phyloP scores from a whole-genome alignment of 2,113 vertebrate species.

The Clupea harengus region DNA sequence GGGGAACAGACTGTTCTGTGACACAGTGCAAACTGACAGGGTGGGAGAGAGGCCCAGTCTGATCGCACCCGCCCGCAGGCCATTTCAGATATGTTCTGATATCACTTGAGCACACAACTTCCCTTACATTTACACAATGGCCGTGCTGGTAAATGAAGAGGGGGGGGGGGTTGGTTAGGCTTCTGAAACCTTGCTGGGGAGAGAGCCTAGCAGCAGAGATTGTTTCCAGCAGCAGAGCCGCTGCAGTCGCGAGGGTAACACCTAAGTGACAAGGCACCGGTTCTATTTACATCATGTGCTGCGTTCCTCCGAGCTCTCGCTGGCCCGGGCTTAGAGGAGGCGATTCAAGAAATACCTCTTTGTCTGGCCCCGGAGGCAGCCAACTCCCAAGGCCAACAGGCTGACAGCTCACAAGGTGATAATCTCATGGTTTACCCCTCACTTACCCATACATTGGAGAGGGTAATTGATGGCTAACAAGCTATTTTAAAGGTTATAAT shows the following conservation, averaged over 20 bases:
- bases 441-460: neutral
- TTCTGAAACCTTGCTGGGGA: neutral
- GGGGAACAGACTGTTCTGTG: slow-evolving; percentile 9
- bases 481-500: slow-evolving; percentile 16
- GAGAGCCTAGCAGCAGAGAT: neutral
- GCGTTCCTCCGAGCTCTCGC: slow-evolving; percentile 23
- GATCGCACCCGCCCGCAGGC: neutral
- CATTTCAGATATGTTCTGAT: slow-evolving; percentile 4
- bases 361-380: slow-evolving; percentile 24
- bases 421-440: slow-evolving; percentile 30
- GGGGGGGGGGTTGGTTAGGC: neutral
- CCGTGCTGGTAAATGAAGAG: neutral
- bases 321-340: neutral
- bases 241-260: slow-evolving; percentile 35
- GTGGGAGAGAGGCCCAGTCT: neutral
- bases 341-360: slow-evolving; percentile 43
- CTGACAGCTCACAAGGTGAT: slow-evolving; percentile 31
- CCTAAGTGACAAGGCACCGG: slow-evolving; percentile 28
- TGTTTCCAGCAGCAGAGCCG: neutral
- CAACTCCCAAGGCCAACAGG: slow-evolving; percentile 20
- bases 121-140: neutral
- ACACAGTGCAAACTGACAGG: neutral
- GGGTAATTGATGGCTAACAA: slow-evolving; percentile 8
- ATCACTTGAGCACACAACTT: neutral
- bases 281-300: slow-evolving; percentile 38